These are phyloP conservation scores for Apostichopus parvimensis DNA, from an alignment of 35 echinoderm and acorn worm genomes.

Conservation along the genomic window DNA sequence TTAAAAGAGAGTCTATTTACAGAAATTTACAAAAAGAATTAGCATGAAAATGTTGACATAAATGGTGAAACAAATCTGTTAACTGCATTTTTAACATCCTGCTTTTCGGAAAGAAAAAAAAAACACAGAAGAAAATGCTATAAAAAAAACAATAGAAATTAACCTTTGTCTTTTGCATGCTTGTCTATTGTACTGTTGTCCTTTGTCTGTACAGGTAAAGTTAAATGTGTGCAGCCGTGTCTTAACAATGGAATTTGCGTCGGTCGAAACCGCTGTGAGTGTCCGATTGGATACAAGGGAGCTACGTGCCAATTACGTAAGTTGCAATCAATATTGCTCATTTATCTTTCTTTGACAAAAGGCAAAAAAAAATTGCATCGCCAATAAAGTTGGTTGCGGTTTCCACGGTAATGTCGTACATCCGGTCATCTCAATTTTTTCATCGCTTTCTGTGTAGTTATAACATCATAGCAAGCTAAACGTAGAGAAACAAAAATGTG, in stretches of 20 bases:
- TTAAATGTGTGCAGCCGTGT: conserved; percentile 56
- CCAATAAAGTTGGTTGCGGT: not conserved
- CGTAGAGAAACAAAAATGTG: too few species aligned
- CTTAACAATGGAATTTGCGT: conserved; percentile 70
- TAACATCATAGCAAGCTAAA: too few species aligned
- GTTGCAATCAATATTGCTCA: conserved; percentile 15
- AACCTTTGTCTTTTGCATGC: conserved; percentile 36
- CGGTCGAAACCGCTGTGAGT: conserved; percentile 60
- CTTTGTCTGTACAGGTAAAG: conserved; percentile 53
- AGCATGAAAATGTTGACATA: too few species aligned
- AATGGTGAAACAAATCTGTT: too few species aligned
- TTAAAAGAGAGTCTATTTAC: too few species aligned
- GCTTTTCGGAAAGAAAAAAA: not conserved
- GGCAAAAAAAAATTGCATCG: not conserved
- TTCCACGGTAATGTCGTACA: too few species aligned
- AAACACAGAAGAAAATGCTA: too few species aligned
- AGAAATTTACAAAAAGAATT: too few species aligned
- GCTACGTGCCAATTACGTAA: conserved; percentile 82
- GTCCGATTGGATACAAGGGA: conserved; percentile 64
- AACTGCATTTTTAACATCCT: too few species aligned
- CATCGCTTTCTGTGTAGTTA: too few species aligned
- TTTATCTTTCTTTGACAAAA: not conserved
- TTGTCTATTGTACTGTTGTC: conserved; percentile 6
- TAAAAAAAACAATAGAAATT: not conserved
- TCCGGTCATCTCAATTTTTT: too few species aligned